Evolutionary conservation across 2,113 vertebrate genomes (phyloP), one percentile per base, ranked within the genome.

Genomic region (Amazona guildingii): DNA sequence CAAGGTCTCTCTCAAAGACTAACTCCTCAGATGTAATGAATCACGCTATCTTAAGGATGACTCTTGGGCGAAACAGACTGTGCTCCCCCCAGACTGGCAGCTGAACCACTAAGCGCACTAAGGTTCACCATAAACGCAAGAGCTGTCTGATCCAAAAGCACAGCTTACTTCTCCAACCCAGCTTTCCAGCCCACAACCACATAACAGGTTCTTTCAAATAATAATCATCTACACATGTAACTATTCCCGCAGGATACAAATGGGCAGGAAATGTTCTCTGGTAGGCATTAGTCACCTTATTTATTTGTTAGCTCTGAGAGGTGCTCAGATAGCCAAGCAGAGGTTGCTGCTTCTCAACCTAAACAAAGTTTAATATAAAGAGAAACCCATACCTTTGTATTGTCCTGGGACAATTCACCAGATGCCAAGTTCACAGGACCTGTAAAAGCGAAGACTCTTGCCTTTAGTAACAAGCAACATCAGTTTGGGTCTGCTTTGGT

Each of bases 311-410:
- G 31, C 44, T 68, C 44, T 83, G 29, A 11, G 24, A 91, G 16
- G 10, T 66, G 17, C 51, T 88, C 13, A 49, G 28, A 44, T 15
- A 86, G 39, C 11, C 62, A 91, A 54, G 20, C 75, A 90, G 57
- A 92, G 31, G 14, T 39, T 83, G 63, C 63, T 70, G 17, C 44
- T 92, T 61, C 49, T 54, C 74, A 95, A 19, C 17, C 74, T 87
- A 66, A 67, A 79, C 5, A 10, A 90, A 82, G 16, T 19, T 83
- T 55, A 92, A 16, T 87, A 63, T 61, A 94, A 91, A 63, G 27
- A 90, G 43, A 85, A 96, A 93, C 74, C n/a, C 66, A 66, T 97
- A 98, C 98, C 98, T 97, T 97, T 0, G 0, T 39, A 79, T 96
- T 41, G 35, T 97, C 94, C 16, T 44, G 63, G 9, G 44, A 70